Conservation (phyloP, 2,888 invertebrate species). For the Heliconius ethilla region DNA sequence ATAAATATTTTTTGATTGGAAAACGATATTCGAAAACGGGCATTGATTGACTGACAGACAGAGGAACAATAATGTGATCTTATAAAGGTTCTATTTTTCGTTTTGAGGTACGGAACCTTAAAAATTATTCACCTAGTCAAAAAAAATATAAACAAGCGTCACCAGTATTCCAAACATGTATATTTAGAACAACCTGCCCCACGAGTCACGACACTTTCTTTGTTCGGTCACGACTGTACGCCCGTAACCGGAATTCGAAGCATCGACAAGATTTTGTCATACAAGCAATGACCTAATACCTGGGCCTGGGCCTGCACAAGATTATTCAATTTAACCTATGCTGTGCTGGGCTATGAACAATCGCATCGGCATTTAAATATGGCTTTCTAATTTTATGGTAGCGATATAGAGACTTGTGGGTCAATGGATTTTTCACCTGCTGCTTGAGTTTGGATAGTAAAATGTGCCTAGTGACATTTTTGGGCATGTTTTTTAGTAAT, state of each 20-base stretch:
- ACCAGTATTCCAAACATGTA: constrained; percentile 16
- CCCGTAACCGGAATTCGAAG: constrained; percentile 43
- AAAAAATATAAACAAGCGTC: constrained; percentile 5
- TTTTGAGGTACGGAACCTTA: neutral
- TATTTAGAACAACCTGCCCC: constrained; percentile 26
- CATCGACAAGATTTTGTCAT: constrained; percentile 33
- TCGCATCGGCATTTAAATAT: constrained; percentile 17
- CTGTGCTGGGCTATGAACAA: constrained; percentile 18
- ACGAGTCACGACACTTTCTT: constrained; percentile 49
- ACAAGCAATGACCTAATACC: constrained; percentile 33
- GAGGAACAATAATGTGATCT: no score
- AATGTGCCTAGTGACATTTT: neutral
- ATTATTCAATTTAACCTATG: constrained; percentile 22
- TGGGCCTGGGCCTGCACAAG: constrained; percentile 4
- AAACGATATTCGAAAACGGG: no score
- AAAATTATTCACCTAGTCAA: neutral
- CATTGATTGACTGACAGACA: no score
- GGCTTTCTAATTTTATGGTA: constrained; percentile 25
- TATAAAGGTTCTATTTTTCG: no score
- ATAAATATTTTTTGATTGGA: no score
- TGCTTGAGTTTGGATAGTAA: neutral
- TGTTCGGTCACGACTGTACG: constrained; percentile 48
- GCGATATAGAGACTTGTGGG: constrained; percentile 11
- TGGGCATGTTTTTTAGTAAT: neutral
- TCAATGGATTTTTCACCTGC: constrained; percentile 1